These are phyloP conservation scores for Nixonia krombeini DNA, from an alignment of 1,140 invertebrate genomes.

Conservation along the genomic window DNA sequence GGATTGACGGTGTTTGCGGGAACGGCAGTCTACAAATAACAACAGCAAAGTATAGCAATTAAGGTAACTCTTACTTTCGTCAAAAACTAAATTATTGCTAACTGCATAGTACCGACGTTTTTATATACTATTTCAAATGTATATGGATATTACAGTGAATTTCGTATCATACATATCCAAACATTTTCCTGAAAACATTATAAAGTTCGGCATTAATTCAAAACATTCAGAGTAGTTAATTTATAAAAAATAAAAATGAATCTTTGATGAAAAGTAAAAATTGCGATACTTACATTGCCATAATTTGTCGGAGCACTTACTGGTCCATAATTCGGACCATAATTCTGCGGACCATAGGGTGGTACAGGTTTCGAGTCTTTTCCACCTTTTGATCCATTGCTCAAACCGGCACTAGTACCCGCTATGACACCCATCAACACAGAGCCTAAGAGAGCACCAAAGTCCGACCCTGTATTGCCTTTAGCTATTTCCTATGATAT, in stretches of 20 bases:
- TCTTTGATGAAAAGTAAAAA: not conserved
- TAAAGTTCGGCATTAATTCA: too few relatives aligned
- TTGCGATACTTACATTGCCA: constrained; percentile 16
- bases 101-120: too few relatives aligned
- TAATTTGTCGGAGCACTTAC: constrained; percentile 16
- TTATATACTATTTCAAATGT: too few relatives aligned
- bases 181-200: too few relatives aligned
- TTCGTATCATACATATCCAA: too few relatives aligned
- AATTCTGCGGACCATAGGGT: constrained; percentile 17
- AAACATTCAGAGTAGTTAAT: too few relatives aligned
- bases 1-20: constrained; percentile 53
- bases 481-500: constrained; percentile 47
- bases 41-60: too few relatives aligned
- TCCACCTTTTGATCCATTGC: constrained; percentile 36
- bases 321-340: constrained; percentile 18
- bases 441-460: constrained; percentile 56
- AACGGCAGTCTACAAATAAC: constrained; percentile 39
- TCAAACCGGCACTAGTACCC: constrained; percentile 62
- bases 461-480: constrained; percentile 52
- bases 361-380: not conserved
- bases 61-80: too few relatives aligned
- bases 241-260: not conserved
- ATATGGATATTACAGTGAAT: too few relatives aligned
- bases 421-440: constrained; percentile 59
- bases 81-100: too few relatives aligned